A percentile compares a stretch with the other conserved stretches of the same genome.
Evolutionary conservation across 2,797 vertebrate genomes (phyloP).

Genomic region (Gila robusta): DNA sequence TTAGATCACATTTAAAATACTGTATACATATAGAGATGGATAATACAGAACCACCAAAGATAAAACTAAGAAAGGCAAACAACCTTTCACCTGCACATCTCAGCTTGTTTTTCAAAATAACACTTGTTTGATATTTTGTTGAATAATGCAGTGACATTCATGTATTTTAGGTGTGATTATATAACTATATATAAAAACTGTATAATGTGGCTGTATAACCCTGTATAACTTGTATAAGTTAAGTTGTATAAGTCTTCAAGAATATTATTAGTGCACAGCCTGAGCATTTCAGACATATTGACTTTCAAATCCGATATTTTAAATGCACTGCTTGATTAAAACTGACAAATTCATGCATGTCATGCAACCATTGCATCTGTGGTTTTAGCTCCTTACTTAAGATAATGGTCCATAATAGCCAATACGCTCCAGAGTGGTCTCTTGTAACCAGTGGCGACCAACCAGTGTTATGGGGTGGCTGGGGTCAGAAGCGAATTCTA

Average conservation of each 20-base stretch:
- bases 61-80: no score
- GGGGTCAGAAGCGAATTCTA: slow-evolving; percentile 7
- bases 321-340: slow-evolving; percentile 2
- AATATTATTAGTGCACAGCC: not conserved
- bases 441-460: slow-evolving; percentile 54
- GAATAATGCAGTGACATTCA: not conserved
- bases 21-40: no score
- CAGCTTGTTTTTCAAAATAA: not conserved
- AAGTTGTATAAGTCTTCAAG: no score
- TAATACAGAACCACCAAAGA: no score
- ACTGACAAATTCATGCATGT: slow-evolving; percentile 16
- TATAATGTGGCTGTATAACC: not conserved
- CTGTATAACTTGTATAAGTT: not conserved
- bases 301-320: slow-evolving; percentile 38
- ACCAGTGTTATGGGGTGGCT: not conserved
- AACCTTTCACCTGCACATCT: no score
- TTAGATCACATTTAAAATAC: no score
- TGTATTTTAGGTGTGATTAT: no score
- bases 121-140: not conserved
- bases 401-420: slow-evolving; percentile 48
- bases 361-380: slow-evolving; percentile 21
- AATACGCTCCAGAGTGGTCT: slow-evolving; percentile 16
- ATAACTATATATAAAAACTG: not conserved
- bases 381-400: slow-evolving; percentile 21
- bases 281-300: not conserved